These are phyloP conservation scores for Drosophila mettleri DNA, from an alignment of 2,888 invertebrate species.

Conservation along the genomic window DNA sequence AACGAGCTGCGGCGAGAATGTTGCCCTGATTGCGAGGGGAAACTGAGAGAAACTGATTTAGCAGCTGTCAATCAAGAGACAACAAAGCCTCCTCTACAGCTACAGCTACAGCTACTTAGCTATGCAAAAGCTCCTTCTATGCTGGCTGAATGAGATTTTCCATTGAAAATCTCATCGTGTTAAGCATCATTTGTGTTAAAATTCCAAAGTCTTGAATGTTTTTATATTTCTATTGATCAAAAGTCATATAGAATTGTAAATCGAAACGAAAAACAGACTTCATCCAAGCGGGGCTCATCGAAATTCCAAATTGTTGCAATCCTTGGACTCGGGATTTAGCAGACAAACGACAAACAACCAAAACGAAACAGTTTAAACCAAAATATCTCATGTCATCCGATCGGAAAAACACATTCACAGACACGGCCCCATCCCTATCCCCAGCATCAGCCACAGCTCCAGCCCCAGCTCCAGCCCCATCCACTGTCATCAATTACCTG, in stretches of 20 bases:
- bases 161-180: not conserved
- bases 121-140: too few relatives aligned
- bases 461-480: not conserved
- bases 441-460: not conserved
- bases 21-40: constrained; percentile 9
- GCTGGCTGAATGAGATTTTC: not conserved
- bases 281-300: constrained; percentile 15
- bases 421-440: too few relatives aligned
- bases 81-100: constrained; percentile 36
- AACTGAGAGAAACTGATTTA: constrained; percentile 39
- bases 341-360: not conserved
- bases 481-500: constrained; percentile 1
- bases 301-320: constrained; percentile 48
- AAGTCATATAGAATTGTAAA: constrained; percentile 8
- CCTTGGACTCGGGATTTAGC: constrained; percentile 10
- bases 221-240: constrained; percentile 7
- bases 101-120: constrained; percentile 26
- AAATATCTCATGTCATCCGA: constrained; percentile 23
- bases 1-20: constrained; percentile 37
- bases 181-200: constrained; percentile 10
- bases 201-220: not conserved
- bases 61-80: constrained; percentile 51
- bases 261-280: constrained; percentile 6
- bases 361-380: not conserved
- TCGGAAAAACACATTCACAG: constrained; percentile 1